phyloP scores from a whole-genome alignment of 2,888 invertebrate genomes.

The Diaprepes abbreviatus region DNA sequence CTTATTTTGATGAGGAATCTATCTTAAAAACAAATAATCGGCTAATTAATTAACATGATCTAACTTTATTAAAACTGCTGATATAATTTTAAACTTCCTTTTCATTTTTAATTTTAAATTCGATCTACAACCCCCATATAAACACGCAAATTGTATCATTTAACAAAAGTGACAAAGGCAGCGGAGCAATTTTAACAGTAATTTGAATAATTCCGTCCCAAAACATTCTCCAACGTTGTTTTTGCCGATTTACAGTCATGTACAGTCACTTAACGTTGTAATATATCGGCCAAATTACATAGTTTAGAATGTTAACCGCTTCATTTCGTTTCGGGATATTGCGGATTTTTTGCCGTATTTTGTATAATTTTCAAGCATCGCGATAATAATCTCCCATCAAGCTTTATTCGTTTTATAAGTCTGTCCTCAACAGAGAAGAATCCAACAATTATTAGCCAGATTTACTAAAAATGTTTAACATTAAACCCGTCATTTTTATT shows the following conservation, averaged over 20 bases:
- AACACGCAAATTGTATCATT: constrained; percentile 40
- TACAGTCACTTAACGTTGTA: constrained; percentile 46
- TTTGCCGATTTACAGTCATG: constrained; percentile 50
- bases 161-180: constrained; percentile 52
- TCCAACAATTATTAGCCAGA: no score
- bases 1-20: constrained; percentile 2
- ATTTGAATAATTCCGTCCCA: constrained; percentile 49
- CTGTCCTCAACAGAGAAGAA: no score
- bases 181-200: constrained; percentile 46
- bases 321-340: constrained; percentile 1
- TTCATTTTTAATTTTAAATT: no score
- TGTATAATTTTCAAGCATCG: no score
- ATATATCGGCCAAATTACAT: constrained; percentile 43
- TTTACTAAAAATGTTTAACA: no score
- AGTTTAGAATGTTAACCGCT: constrained; percentile 33
- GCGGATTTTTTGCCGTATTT: not conserved
- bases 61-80: no score
- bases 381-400: no score
- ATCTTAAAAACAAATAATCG: not conserved
- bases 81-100: no score
- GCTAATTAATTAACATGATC: no score
- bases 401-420: no score
- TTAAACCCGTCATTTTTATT: no score
- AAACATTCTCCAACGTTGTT: constrained; percentile 47
- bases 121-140: constrained; percentile 15